Percentiles rank a stretch among this genome's conserved stretches.
phyloP scores from a whole-genome alignment of 2,888 invertebrate species.

The Hirtodrosophila histrioides region DNA sequence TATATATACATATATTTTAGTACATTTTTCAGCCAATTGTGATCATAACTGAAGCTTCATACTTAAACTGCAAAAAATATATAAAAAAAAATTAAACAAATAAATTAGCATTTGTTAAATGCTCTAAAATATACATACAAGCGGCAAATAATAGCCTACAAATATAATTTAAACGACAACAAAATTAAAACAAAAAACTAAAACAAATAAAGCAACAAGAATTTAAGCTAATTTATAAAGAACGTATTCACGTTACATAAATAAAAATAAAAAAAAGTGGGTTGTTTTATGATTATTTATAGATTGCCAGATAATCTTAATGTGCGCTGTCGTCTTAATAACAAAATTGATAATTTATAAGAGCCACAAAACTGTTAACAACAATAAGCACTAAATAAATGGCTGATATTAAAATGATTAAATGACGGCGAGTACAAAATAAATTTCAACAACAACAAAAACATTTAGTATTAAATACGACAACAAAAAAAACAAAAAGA shows the following conservation, averaged over 20 bases:
- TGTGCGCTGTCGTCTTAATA: conserved; percentile 51
- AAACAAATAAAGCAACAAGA: conserved; percentile 1
- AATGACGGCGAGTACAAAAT: conserved; percentile 18
- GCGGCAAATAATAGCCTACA: conserved; percentile 4
- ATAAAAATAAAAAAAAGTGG: conserved; percentile 8
- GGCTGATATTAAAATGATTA: conserved; percentile 54
- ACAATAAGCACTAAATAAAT: conserved; percentile 48
- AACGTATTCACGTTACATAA: conserved; percentile 30
- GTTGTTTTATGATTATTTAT: conserved; percentile 46
- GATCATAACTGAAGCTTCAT: conserved; percentile 39
- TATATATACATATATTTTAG: conserved; percentile 8
- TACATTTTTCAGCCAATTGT: conserved; percentile 56
- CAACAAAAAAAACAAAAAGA: conserved; percentile 3
- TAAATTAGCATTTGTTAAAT: background rate
- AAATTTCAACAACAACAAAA: background rate
- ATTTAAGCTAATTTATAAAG: conserved; percentile 44
- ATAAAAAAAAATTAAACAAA: conserved; percentile 8
- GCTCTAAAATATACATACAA: background rate
- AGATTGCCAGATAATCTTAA: conserved; percentile 58
- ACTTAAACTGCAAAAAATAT: background rate
- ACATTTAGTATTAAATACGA: background rate
- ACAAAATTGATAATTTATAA: conserved; percentile 62
- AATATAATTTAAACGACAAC: no score
- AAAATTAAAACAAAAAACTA: no score
- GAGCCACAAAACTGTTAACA: conserved; percentile 34